Base-by-base conservation (phyloP, 2,888 invertebrate genomes). In the Ophraella communa region DNA sequence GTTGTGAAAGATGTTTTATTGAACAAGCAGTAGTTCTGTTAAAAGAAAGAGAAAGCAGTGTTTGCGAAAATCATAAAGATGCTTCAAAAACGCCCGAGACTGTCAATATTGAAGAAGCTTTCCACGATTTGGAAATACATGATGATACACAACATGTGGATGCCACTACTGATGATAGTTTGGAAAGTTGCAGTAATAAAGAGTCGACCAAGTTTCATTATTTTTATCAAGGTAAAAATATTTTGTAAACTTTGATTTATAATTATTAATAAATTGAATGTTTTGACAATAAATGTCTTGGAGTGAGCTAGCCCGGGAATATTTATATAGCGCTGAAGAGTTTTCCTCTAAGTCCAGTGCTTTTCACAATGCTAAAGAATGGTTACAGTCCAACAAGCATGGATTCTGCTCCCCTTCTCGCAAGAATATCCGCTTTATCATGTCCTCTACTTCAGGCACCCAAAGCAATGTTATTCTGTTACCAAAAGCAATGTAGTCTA, bases 1-100 rank as follows among this genome's bases (percentile, higher is more conserved):
- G 89, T 74, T 92, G 95, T 1, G 96, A 97, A 83, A 87, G 89
- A 75, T 89, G 92, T 73, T 97, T 93, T 77, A 88, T 96, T 70
- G 90, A 95, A 78, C 89, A 94, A 82, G 96, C 96, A 11, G 81
- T 96, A 54, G 81, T 87, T 54, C 86, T 91, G 78, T 83, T 95
- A 7, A 83, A 84, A 60, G 77, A 82, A 55, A 85, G 91, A 77
- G 82, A 86, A 81, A 67, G 77, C 75, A 47, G 75, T 76, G 51
- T 83, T 52, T 71, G 73, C 18, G 66, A 58, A 18, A 59, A 59
- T 35, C 21, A 57, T 17, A 18, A 20, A 17, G 20, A 27, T 20
- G 24, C 7, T 52, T 33, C 42, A 3, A 47, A 27, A 27, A 30
- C 11, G 18, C 47, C 3, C 55, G 52, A 24, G 30, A 27, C 51